Evolutionary conservation across 2,797 vertebrate genomes (phyloP), one percentile per base, ranked within the genome.

Genomic region (Labeo calbasu): DNA sequence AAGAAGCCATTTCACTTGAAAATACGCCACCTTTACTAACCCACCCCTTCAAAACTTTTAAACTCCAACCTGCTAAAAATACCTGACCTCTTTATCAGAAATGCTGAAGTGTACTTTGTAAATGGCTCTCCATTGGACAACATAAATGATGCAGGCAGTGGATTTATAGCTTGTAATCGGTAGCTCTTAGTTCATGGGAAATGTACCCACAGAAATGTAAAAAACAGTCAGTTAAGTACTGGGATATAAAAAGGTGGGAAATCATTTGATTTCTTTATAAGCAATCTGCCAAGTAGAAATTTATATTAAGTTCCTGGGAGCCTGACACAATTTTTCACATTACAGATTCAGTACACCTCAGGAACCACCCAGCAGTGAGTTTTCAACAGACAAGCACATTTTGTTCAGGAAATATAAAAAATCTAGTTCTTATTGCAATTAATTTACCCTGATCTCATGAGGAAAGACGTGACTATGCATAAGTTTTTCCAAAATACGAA

Each of bases 111-210:
- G 63, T 66, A 71, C 68, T 71, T 72, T 15, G 23, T 66, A 83
- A 76, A 76, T 55, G 82, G 72, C 40, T 68, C 25, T 69, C 82
- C 51, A 77, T 4, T 83, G 63, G 73, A 83, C 63, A 43, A 59
- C 75, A 84, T 77, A 70, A 84, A 59, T 76, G 61, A 83, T 84
- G 63, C 63, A 77, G 40, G 23, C 12, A 84, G 73, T 70, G 51
- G 51, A 84, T 77, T 77, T 77, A 84, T 77, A 69, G 75, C 63
- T 70, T 70, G 25, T 78, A 70, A 70, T n/a, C 40, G 11, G 28
- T 69, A 57, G 72, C 73, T 84, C 11, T 77, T 32, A 69, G 82
- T 32, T 68, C 72, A 83, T 83, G 50, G 63, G 61, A 83, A 77
- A n/a, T 46, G 43, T 46, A 9, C 69, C 17, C 13, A 19, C 4